Percentiles rank a stretch among this genome's conserved stretches.
These are phyloP conservation scores for Onychomys arenicola DNA, from an alignment of 2,797 vertebrate genomes.

Conservation along the genomic window DNA sequence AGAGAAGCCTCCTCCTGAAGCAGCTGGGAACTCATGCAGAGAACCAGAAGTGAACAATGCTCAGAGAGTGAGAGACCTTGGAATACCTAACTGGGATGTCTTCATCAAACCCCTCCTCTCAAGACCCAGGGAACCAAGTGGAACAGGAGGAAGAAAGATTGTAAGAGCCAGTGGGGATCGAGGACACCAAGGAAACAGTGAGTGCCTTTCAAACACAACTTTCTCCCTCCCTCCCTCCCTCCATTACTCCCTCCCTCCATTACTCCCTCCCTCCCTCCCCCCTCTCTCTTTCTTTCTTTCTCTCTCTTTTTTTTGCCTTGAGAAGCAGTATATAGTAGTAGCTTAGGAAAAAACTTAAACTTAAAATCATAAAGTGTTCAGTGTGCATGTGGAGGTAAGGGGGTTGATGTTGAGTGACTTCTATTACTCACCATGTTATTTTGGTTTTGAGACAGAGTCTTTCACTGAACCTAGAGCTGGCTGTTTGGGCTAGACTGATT, in stretches of 20 bases:
- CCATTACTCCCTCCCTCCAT: fast-evolving
- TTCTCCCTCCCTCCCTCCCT: too few species aligned
- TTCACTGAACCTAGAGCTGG: neutral
- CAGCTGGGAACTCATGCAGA: neutral
- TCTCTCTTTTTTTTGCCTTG: neutral
- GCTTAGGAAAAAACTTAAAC: neutral
- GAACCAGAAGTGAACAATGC: neutral
- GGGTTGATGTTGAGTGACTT: neutral
- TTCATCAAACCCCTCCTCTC: too few species aligned
- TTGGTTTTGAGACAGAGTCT: neutral
- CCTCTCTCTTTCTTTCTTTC: fast-evolving
- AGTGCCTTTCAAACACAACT: neutral
- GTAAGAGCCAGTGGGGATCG: neutral
- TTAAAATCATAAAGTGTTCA: too few species aligned
- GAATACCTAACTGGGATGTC: neutral
- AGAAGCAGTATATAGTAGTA: neutral
- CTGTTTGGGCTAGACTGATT: neutral
- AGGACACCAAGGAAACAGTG: neutral
- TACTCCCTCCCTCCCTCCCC: neutral
- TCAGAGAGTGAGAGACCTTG: neutral
- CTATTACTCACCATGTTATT: neutral
- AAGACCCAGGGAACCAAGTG: neutral
- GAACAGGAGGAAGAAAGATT: neutral
- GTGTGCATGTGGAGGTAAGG: neutral
- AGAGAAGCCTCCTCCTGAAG: neutral